A percentile compares a stretch with the other conserved stretches of the same genome.
phyloP scores from a whole-genome alignment of 2,113 vertebrate genomes.

The Zeus faber region DNA sequence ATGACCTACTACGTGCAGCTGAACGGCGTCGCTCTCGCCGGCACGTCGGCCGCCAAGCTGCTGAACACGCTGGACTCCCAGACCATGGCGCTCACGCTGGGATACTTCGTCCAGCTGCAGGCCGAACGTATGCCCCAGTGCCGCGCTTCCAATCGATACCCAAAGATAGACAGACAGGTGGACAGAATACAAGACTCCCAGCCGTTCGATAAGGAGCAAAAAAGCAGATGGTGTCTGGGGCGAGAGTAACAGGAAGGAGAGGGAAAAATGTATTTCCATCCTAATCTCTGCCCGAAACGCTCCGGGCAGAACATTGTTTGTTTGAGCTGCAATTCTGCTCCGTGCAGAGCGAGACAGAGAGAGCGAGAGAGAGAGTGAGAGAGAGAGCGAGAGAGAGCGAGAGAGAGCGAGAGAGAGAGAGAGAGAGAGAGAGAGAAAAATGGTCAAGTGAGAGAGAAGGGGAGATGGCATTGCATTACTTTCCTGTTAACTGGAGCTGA shows the following conservation, averaged over 20 bases:
- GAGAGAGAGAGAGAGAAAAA: background rate
- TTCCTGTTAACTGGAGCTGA: no score
- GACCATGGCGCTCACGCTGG: conserved; percentile 93
- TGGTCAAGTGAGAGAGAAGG: background rate
- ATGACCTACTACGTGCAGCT: conserved; percentile 93
- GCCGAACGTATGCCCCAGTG: conserved; percentile 87
- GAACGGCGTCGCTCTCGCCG: conserved; percentile 83
- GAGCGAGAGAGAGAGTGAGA: no score
- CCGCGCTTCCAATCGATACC: background rate
- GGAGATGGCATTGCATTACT: conserved; percentile 17
- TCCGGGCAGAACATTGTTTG: conserved; percentile 40
- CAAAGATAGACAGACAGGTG: no score
- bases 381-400: background rate
- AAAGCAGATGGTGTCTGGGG: no score
- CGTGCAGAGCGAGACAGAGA: conserved; percentile 29
- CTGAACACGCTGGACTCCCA: conserved; percentile 96
- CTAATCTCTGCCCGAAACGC: conserved; percentile 44
- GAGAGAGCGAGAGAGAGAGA: background rate
- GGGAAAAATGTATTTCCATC: conserved; percentile 31
- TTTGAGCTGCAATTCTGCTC: conserved; percentile 44
- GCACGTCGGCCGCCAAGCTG: conserved; percentile 90
- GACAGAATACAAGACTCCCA: no score
- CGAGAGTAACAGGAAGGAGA: conserved; percentile 4
- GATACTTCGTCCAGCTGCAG: conserved; percentile 94
- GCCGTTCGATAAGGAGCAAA: no score